Base-by-base conservation (phyloP, 2,888 invertebrate genomes). In the Noctua fimbriata region DNA sequence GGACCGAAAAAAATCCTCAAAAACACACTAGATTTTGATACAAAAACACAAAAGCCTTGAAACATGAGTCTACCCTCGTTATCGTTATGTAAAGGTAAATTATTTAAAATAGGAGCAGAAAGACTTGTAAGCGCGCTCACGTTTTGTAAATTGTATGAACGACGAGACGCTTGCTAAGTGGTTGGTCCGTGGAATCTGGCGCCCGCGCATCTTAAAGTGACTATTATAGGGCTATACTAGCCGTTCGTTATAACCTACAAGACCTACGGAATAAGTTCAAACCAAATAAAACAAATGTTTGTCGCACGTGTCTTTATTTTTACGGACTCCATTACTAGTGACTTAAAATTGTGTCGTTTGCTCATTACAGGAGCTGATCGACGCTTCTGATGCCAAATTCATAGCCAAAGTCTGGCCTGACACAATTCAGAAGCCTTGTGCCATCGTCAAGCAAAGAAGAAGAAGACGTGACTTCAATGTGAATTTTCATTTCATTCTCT, bases 101-200 rank as follows among this genome's bases (percentile, higher is more conserved):
- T 69, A 69, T 76, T 77, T 44, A 65, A n/a, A 70, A 83, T 55
- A 69, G 28, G 12, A 78, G 36, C 83, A 81, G 55, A 47, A 49
- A 69, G 52, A 83, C 81, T 67, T 52, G 79, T n/a, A 24, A 28
- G 3, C 72, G 36, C 84, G 63, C 63, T 67, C 60, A 69, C 69
- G 65, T 66, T 55, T 69, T 49, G 60, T 77, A 78, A 78, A 70
- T 78, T 79, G 70, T 78, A 78, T 47, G 72, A 78, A 12, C 66
- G 84, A 47, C 81, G 36, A 73, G 49, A 72, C 84, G 49, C 9
- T 70, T 36, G 58, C 41, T 84, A 84, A 84, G 67, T 80, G 85
- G 49, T 79, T 32, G 49, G 65, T 36, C 49, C 49, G 49, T 52
- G 76, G 47, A 69, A 65, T 79, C 52, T 69, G 18, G 69, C 84